Base-by-base conservation (phyloP, 1,140 invertebrate genomes). In the Papilio glaucus region DNA sequence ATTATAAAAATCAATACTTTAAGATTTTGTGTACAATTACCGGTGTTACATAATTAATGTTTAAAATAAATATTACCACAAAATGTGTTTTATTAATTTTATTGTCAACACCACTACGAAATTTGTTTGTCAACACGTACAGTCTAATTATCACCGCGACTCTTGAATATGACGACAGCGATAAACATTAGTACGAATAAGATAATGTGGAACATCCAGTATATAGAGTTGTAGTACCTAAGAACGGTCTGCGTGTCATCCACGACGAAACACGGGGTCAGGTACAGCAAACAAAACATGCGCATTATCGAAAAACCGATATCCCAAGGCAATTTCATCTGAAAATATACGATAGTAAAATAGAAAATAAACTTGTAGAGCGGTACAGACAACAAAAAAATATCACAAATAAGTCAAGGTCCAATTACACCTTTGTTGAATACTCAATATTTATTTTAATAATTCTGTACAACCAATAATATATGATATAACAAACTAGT, bases 261-360 rank as follows among this genome's bases (percentile, higher is more conserved):
- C 0, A 90, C 29, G 5, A 89, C 73, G 42, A 91, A 76, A 53
- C 90, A 92, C 6, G 90, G 90, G 0, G 88, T 87, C 39, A 92
- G 75, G 72, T 92, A 92, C 6, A 86, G 81, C 0, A 92, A 65
- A 65, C 90, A 92, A 42, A 90, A 85, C 18, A 87, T 33, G 3
- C 90, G 82, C 87, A 91, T 91, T 74, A 92, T 88, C 0, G 88
- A 88, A 39, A 87, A 92, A 6, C 90, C 90, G n/a, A 92, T 85
- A 60, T 88, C 80, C 89, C 88, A 91, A 0, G 89, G 78, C 13
- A 84, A 15, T 75, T 89, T 89, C 79, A 90, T 80, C 90, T 92
- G 82, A 63, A 85, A 83, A 71, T 63, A 74, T 10, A 49, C 15
- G 29, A 33, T 33, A 33, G 29, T 6, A 33, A 33, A 33, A 3